Evolutionary conservation across 2,888 invertebrate genomes (phyloP).

Genomic region (Noctuana brunneofusca): DNA sequence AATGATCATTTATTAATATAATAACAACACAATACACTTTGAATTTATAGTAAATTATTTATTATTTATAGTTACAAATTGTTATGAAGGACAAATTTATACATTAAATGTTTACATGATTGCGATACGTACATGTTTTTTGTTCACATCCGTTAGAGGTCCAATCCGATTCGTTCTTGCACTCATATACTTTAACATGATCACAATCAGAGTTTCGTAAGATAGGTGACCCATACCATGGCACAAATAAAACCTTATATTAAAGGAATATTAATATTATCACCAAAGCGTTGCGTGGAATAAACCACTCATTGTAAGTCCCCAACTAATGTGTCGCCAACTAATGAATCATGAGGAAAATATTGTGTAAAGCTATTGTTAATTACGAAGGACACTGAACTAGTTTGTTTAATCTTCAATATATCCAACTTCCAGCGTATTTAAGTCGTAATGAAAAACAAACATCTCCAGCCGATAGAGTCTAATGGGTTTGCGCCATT

Average conservation of each 20-base stretch:
- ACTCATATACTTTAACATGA: slow-evolving; percentile 28
- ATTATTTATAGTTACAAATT: too few relatives aligned
- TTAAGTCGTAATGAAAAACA: slow-evolving; percentile 49
- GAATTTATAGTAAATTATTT: too few relatives aligned
- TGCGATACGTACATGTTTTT: slow-evolving; percentile 49
- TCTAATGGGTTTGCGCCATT: slow-evolving; percentile 53
- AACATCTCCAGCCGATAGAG: slow-evolving; percentile 50
- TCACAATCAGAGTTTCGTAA: slow-evolving; percentile 50
- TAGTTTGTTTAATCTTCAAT: slow-evolving; percentile 59
- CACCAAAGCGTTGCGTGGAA: slow-evolving; percentile 31
- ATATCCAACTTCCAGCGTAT: slow-evolving; percentile 48
- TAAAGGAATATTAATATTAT: slow-evolving; percentile 17
- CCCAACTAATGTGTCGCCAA: slow-evolving; percentile 44
- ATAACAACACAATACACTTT: too few relatives aligned
- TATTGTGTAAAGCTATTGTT: slow-evolving; percentile 65
- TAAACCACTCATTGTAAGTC: slow-evolving; percentile 39
- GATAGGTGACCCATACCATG: slow-evolving; percentile 58
- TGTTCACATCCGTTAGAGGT: slow-evolving; percentile 45
- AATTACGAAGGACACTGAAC: slow-evolving; percentile 60
- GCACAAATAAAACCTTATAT: slow-evolving; percentile 6
- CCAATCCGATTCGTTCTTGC: slow-evolving; percentile 56
- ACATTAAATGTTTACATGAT: neutral
- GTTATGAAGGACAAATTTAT: too few relatives aligned
- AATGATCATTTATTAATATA: too few relatives aligned
- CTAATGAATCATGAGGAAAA: slow-evolving; percentile 74